Percentiles rank a stretch among this genome's conserved stretches.
These are phyloP conservation scores for Chouioia cunea DNA, from an alignment of 2,888 invertebrate genomes.

Conservation along the genomic window DNA sequence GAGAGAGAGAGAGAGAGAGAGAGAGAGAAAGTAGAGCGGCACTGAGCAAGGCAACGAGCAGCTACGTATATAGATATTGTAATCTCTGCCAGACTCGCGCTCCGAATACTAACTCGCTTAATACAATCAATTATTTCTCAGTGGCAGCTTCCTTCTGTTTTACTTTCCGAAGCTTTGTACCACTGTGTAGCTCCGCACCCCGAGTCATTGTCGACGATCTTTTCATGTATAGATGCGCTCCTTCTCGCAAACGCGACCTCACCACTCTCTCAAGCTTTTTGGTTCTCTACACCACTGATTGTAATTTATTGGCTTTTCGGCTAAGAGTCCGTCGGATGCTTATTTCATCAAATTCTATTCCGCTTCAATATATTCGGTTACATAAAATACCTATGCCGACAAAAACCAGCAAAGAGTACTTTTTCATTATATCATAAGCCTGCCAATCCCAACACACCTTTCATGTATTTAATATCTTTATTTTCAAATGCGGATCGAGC, in stretches of 20 bases:
- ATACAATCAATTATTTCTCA: conserved; percentile 67
- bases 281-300: conserved; percentile 1
- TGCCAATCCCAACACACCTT: too few relatives aligned
- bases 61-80: too few relatives aligned
- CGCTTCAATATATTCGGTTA: too few relatives aligned
- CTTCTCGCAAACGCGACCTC: conserved; percentile 7
- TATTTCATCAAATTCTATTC: not conserved
- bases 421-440: too few relatives aligned
- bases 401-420: too few relatives aligned
- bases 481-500: not conserved
- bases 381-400: too few relatives aligned
- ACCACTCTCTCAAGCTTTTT: not conserved
- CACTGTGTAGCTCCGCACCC: conserved; percentile 42
- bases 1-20: conserved; percentile 22
- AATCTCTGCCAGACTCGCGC: conserved; percentile 51
- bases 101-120: conserved; percentile 66
- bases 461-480: too few relatives aligned
- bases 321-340: not conserved
- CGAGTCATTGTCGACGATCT: conserved; percentile 11
- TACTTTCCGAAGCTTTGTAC: conserved; percentile 53
- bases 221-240: conserved; percentile 1
- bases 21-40: conserved; percentile 27
- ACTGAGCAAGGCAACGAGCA: conserved; percentile 53
- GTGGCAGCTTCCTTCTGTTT: conserved; percentile 59
- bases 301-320: conserved; percentile 2